Base-by-base conservation (phyloP, 2,888 invertebrate species). In the Hofmannophila pseudospretella region DNA sequence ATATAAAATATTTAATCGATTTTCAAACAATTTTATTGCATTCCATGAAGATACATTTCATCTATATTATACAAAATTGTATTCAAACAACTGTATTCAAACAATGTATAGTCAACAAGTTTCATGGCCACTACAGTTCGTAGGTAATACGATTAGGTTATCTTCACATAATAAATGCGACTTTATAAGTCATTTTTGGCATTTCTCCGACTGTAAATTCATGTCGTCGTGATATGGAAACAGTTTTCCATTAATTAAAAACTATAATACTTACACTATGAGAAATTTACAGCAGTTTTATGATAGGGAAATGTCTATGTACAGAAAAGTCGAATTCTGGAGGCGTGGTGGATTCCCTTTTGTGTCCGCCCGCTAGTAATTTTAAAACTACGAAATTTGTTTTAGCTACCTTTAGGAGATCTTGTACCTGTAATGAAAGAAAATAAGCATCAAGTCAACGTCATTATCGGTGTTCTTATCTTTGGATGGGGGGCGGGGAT, bases 361-460 rank as follows among this genome's bases (percentile, higher is more conserved):
- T 96, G 74, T 98, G 97, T 5, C 98, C 98, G 43, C 95, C 96
- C 0, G 96, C 94, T 46, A 98, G 79, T 41, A 99, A 86, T 78
- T 97, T 97, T 78, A 97, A 89, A 8, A 98, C 98, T 51, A 99
- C 94, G 70, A 96, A 97, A 88, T 99, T 99, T 0, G 96, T 97
- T 89, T 98, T 98, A 26, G 95, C 93, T 49, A 98, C 94, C 80
- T 95, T 96, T 33, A 97, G 86, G 47, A 98, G 89, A 66, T 94
- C 94, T 16, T 89, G 85, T 41, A 95, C 90, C 93, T 95, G 81
- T 10, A 88, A 89, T 45, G 42, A 41, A 42, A 41, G 39, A 29
- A 16, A 3, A n/a, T n/a, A n/a, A n/a, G n/a, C n/a, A n/a, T n/a
- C n/a, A n/a, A n/a, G n/a, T n/a, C n/a, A n/a, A n/a, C n/a, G n/a